phyloP scores from a whole-genome alignment of 1,140 invertebrate genomes.

The Trinorchestia longiramus region DNA sequence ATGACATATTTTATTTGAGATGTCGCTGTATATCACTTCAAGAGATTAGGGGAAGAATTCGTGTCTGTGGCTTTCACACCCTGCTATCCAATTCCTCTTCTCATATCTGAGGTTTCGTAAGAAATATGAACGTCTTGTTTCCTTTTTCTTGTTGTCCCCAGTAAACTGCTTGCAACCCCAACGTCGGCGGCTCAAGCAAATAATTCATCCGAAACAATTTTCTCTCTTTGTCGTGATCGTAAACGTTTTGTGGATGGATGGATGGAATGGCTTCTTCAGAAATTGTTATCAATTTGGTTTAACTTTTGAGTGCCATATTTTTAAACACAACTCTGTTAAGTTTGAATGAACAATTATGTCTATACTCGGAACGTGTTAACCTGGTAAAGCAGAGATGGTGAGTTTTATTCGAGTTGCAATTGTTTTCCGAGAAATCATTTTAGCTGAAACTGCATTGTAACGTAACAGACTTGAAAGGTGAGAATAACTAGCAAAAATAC shows the following conservation, averaged over 20 bases:
- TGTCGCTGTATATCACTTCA: neutral
- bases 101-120: neutral
- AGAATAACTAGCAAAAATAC: too few species aligned
- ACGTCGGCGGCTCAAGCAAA: neutral
- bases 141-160: neutral
- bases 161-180: neutral
- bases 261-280: neutral
- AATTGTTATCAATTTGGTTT: neutral
- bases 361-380: too few species aligned
- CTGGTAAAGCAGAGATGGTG: too few species aligned
- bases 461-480: too few species aligned
- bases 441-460: too few species aligned
- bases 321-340: neutral
- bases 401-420: too few species aligned
- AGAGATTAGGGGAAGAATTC: neutral
- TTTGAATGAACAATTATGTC: too few species aligned
- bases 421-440: too few species aligned
- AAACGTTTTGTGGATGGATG: neutral
- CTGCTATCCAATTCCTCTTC: neutral
- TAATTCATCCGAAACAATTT: neutral
- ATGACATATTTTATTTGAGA: neutral
- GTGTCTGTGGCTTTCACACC: neutral
- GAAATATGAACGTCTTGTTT: neutral
- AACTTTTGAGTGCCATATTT: neutral
- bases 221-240: neutral